A percentile compares a stretch with the other conserved stretches of the same genome.
Evolutionary conservation across 2,797 vertebrate species (phyloP).

Genomic region (Hippopotamyrus pictus): DNA sequence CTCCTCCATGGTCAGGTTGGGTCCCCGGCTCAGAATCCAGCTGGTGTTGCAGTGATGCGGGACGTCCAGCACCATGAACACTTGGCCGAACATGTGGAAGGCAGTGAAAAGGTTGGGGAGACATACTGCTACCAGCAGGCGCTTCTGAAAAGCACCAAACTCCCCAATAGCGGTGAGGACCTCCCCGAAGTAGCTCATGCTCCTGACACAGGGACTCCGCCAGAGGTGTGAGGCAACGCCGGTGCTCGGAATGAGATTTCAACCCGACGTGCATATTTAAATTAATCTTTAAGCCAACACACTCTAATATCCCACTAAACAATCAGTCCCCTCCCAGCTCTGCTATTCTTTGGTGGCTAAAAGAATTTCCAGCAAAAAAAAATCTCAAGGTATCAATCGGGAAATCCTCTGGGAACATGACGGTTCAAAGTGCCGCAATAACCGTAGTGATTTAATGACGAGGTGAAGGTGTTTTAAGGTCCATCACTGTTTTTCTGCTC

Average conservation of each 20-base stretch:
- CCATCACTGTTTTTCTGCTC: background rate
- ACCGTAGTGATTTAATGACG: background rate
- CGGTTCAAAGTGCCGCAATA: background rate
- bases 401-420: background rate
- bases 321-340: background rate
- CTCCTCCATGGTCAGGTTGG: constrained; percentile 64
- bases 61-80: constrained; percentile 64
- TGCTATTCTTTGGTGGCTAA: background rate
- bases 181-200: constrained; percentile 63
- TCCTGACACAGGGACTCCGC: background rate
- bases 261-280: constrained; percentile 1
- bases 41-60: constrained; percentile 70
- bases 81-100: constrained; percentile 72
- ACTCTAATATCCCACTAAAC: background rate
- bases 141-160: constrained; percentile 75
- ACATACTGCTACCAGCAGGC: constrained; percentile 55
- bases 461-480: background rate
- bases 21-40: constrained; percentile 64
- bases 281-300: constrained; percentile 58
- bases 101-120: constrained; percentile 42
- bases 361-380: background rate
- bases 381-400: background rate
- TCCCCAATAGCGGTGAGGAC: constrained; percentile 65
- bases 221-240: background rate
- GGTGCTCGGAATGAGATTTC: background rate